phyloP scores from a whole-genome alignment of 2,888 invertebrate species.

The Pristionchus entomophagus region DNA sequence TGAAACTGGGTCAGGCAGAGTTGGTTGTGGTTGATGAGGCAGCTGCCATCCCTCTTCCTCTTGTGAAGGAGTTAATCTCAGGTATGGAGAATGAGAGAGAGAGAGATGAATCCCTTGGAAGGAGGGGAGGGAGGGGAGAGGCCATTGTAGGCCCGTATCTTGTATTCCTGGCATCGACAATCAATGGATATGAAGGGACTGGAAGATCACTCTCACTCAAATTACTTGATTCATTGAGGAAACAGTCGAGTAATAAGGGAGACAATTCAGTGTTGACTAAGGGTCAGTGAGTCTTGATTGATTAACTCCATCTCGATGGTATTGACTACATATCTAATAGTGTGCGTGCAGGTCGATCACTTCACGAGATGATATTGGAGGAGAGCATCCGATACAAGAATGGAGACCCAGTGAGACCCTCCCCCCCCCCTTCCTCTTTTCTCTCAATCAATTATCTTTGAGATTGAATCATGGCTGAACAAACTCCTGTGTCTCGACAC shows the following conservation, averaged over 20 bases:
- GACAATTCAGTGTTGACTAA: constrained; percentile 57
- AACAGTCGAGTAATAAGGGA: constrained; percentile 69
- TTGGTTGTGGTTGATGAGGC: constrained; percentile 97
- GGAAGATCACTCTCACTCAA: constrained; percentile 95
- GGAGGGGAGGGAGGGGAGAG: background rate
- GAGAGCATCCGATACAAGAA: constrained; percentile 95
- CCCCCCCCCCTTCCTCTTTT: no score
- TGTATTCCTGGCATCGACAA: constrained; percentile 92
- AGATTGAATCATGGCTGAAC: constrained; percentile 91
- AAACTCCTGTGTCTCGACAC: constrained; percentile 92
- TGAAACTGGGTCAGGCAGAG: constrained; percentile 92
- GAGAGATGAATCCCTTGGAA: background rate
- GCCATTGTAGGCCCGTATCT: constrained; percentile 65
- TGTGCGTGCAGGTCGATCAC: constrained; percentile 61
- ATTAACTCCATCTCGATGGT: no score
- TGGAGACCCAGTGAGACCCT: constrained; percentile 64
- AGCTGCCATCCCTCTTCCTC: constrained; percentile 95
- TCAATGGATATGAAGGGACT: constrained; percentile 89
- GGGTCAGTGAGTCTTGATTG: no score
- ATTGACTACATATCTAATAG: no score
- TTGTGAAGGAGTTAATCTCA: constrained; percentile 82
- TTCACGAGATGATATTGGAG: constrained; percentile 83
- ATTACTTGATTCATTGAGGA: constrained; percentile 88
- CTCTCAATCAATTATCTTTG: no score
- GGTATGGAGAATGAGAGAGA: constrained; percentile 53